Percentiles rank a stretch among this genome's conserved stretches.
Evolutionary conservation across 2,888 invertebrate species (phyloP).

Genomic region (Agrotis clavis): DNA sequence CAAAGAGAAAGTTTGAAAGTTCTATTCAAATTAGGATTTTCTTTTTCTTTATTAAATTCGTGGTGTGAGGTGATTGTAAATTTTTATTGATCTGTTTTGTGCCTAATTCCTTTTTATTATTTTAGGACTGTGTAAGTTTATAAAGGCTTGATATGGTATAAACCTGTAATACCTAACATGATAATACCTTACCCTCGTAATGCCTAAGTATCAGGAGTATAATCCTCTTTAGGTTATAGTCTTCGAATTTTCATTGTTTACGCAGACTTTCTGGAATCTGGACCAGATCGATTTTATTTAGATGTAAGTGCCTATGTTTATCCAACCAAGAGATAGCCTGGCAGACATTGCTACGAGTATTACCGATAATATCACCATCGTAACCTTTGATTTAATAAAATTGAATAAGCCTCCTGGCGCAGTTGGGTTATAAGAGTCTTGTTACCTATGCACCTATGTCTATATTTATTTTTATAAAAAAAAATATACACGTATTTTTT

Average conservation of each 20-base stretch:
- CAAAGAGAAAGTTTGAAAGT: conserved; percentile 24
- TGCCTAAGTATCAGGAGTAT: not conserved
- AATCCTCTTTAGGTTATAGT: not conserved
- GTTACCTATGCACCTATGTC: too few species aligned
- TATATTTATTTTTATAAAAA: too few species aligned
- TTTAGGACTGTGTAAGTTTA: not conserved
- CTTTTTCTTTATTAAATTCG: conserved; percentile 1
- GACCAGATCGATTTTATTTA: not conserved
- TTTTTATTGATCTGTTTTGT: not conserved
- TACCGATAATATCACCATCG: too few species aligned
- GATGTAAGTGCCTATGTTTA: too few species aligned
- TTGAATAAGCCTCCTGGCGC: too few species aligned
- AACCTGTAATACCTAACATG: not conserved
- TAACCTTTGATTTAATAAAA: too few species aligned
- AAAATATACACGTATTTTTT: too few species aligned
- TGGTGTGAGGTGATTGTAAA: conserved; percentile 5
- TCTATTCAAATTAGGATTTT: conserved; percentile 26
- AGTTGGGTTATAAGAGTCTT: too few species aligned
- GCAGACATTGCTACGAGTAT: too few species aligned
- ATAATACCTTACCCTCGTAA: not conserved
- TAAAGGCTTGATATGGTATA: not conserved
- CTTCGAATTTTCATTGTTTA: not conserved
- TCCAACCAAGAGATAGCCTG: too few species aligned
- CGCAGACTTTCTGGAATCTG: too few species aligned
- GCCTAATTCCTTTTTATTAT: not conserved